These are phyloP conservation scores for Sebastes melanostomus DNA, from an alignment of 2,797 vertebrate genomes.

Conservation along the genomic window DNA sequence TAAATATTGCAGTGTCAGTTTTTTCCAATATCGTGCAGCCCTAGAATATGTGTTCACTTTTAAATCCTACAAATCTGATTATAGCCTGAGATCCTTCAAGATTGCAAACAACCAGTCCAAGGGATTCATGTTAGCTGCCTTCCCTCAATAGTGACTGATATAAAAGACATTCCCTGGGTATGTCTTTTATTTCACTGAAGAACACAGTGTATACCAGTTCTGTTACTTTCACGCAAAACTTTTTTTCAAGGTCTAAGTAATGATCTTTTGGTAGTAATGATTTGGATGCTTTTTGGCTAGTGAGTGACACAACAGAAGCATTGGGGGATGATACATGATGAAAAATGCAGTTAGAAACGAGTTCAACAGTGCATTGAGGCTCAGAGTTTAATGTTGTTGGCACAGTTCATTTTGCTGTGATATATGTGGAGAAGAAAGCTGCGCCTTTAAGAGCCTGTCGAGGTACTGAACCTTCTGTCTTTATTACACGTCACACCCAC, in stretches of 20 bases:
- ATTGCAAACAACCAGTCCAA: background rate
- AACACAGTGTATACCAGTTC: background rate
- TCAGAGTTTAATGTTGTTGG: background rate
- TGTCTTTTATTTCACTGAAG: background rate
- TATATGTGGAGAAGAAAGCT: conserved; percentile 8
- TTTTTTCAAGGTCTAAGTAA: background rate
- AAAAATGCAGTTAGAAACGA: background rate
- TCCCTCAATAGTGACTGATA: background rate
- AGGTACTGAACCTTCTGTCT: conserved; percentile 4
- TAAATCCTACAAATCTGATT: background rate
- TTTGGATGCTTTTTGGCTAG: background rate
- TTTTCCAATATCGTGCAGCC: background rate
- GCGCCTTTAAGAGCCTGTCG: background rate
- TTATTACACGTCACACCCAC: conserved; percentile 8
- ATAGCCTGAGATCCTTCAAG: background rate
- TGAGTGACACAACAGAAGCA: background rate
- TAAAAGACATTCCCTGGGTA: background rate
- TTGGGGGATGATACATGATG: background rate
- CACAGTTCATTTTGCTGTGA: background rate
- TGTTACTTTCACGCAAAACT: background rate
- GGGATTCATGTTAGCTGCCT: background rate
- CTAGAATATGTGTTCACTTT: background rate
- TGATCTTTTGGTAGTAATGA: background rate
- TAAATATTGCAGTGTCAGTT: too few relatives aligned
- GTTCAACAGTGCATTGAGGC: background rate